These are phyloP conservation scores for Dendrolimus kikuchii DNA, from an alignment of 1,140 invertebrate genomes.

Conservation along the genomic window DNA sequence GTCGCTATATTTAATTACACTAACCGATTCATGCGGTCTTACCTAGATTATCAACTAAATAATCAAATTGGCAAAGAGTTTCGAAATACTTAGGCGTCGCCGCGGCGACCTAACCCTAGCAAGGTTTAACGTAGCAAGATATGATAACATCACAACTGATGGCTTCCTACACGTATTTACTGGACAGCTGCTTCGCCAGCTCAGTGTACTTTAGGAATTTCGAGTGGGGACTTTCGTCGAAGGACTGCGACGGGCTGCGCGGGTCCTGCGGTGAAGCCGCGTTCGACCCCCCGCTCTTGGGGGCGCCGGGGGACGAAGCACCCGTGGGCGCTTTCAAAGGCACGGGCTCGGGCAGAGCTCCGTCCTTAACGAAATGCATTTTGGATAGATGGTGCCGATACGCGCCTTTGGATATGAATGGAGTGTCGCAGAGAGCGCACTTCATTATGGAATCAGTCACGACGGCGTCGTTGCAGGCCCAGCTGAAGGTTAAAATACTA, in stretches of 20 bases:
- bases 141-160: slow-evolving; percentile 71
- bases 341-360: slow-evolving; percentile 82
- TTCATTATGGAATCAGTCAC: slow-evolving; percentile 93
- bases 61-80: slow-evolving; percentile 72
- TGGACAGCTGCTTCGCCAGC: slow-evolving; percentile 95
- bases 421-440: slow-evolving; percentile 96
- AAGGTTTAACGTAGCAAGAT: slow-evolving; percentile 68
- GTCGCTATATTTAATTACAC: slow-evolving; percentile 68
- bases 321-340: slow-evolving; percentile 71
- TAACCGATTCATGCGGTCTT: slow-evolving; percentile 67
- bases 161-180: slow-evolving; percentile 87
- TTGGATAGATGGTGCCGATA: slow-evolving; percentile 97
- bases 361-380: slow-evolving; percentile 97
- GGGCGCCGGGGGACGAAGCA: slow-evolving; percentile 50
- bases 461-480: slow-evolving; percentile 94
- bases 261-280: slow-evolving; percentile 73
- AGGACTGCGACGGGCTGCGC: slow-evolving; percentile 73
- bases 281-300: slow-evolving; percentile 67
- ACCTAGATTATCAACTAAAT: slow-evolving; percentile 67
- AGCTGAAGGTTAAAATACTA: slow-evolving; percentile 91
- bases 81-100: slow-evolving; percentile 68
- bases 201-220: slow-evolving; percentile 98
- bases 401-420: slow-evolving; percentile 96
- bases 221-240: slow-evolving; percentile 94
- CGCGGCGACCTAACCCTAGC: slow-evolving; percentile 58